Percentiles rank a stretch among this genome's conserved stretches.
phyloP scores from a whole-genome alignment of 1,140 invertebrate species.

The Agraylea sexmaculata region DNA sequence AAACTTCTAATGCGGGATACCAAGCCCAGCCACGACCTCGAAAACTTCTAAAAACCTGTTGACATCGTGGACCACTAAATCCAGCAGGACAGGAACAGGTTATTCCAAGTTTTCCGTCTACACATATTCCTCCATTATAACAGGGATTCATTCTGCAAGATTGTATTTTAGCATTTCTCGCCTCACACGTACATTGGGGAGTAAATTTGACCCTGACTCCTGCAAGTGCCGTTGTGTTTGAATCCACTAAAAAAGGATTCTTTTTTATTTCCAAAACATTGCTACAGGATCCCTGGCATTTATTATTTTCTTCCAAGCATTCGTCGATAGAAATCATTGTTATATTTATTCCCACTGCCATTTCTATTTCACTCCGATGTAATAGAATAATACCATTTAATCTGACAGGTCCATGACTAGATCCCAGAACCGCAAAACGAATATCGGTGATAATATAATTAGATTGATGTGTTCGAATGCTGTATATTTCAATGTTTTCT shows the following conservation, averaged over 20 bases:
- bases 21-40: constrained; percentile 51
- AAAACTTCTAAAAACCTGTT: constrained; percentile 54
- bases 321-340: constrained; percentile 60
- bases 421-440: constrained; percentile 53
- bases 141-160: constrained; percentile 49
- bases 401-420: constrained; percentile 52
- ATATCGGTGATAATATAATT: constrained; percentile 48
- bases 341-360: constrained; percentile 49
- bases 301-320: constrained; percentile 48
- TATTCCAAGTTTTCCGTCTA: constrained; percentile 43
- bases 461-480: constrained; percentile 42
- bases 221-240: constrained; percentile 56
- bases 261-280: constrained; percentile 49
- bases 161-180: constrained; percentile 41
- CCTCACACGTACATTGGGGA: constrained; percentile 45
- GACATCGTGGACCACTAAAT: constrained; percentile 56
- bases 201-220: constrained; percentile 46
- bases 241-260: constrained; percentile 57
- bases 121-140: constrained; percentile 54
- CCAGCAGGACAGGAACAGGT: constrained; percentile 51
- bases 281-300: constrained; percentile 52
- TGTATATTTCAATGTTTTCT: constrained; percentile 56
- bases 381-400: constrained; percentile 52
- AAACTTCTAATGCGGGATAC: constrained; percentile 53
- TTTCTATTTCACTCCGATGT: constrained; percentile 50